phyloP scores from a whole-genome alignment of 2,113 vertebrate species.

The Labeo rohita region DNA sequence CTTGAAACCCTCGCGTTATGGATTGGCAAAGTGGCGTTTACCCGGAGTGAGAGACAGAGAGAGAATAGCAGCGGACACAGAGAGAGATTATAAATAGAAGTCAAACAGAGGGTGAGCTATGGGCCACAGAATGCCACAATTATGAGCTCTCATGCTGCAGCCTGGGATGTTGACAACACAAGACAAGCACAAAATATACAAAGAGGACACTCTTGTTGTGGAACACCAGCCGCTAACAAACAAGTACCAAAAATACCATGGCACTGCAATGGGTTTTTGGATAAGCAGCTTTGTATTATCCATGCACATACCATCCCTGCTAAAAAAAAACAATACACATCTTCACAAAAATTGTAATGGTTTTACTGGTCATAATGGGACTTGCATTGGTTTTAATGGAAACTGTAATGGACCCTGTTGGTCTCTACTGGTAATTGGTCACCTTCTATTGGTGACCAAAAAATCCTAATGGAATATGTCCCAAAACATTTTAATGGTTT shows the following conservation, averaged over 20 bases:
- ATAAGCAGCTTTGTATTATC: background rate
- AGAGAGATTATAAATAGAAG: slow-evolving; percentile 51
- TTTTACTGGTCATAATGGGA: too few species aligned
- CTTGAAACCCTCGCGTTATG: background rate
- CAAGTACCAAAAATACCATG: slow-evolving; percentile 53
- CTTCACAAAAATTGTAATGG: too few species aligned
- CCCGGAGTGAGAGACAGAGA: background rate
- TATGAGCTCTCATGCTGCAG: slow-evolving; percentile 30
- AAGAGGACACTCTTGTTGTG: background rate
- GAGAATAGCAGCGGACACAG: background rate
- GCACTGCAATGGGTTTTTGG: slow-evolving; percentile 49
- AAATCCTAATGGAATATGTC: too few species aligned
- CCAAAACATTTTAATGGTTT: too few species aligned
- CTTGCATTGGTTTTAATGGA: too few species aligned
- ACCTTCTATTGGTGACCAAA: too few species aligned
- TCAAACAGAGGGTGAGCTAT: slow-evolving; percentile 46
- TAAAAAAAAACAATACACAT: too few species aligned
- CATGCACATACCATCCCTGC: slow-evolving; percentile 46
- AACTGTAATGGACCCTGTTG: too few species aligned
- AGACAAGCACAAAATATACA: slow-evolving; percentile 4
- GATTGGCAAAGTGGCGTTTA: background rate
- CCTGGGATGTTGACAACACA: slow-evolving; percentile 20
- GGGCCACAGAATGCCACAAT: slow-evolving; percentile 49
- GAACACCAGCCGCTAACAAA: slow-evolving; percentile 35
- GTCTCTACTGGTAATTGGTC: too few species aligned